A percentile compares a stretch with the other conserved stretches of the same genome.
Evolutionary conservation across 2,888 invertebrate species (phyloP).

Genomic region (Ochropleura plecta): DNA sequence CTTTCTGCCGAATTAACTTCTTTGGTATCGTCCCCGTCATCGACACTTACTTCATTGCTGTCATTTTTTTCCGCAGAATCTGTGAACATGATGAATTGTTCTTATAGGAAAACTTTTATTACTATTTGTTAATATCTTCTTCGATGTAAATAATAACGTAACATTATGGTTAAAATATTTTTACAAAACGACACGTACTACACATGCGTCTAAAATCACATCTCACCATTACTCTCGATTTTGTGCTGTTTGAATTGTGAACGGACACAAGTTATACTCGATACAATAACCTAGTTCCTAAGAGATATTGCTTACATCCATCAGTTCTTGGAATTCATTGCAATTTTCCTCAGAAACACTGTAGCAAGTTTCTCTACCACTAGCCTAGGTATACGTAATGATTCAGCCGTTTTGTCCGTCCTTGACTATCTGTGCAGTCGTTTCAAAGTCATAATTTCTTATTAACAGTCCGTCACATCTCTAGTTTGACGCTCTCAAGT

Average conservation of each 20-base stretch:
- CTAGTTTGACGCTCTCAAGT: conserved; percentile 63
- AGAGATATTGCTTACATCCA: conserved; percentile 34
- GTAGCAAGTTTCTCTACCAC: conserved; percentile 12
- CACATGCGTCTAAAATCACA: conserved; percentile 6
- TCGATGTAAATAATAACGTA: neutral
- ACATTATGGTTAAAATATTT: neutral
- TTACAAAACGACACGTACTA: neutral
- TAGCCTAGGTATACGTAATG: conserved; percentile 42
- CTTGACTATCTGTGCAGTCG: conserved; percentile 45
- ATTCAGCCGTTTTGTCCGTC: conserved; percentile 38
- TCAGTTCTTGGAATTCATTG: conserved; percentile 32
- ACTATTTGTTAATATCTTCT: neutral
- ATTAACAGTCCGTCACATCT: conserved; percentile 60
- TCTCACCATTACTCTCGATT: conserved; percentile 4
- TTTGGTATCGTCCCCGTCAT: conserved; percentile 81
- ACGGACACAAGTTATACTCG: conserved; percentile 1
- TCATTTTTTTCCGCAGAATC: conserved; percentile 88
- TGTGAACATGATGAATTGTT: conserved; percentile 68
- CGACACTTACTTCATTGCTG: conserved; percentile 88
- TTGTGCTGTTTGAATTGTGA: conserved; percentile 7
- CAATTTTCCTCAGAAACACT: conserved; percentile 40
- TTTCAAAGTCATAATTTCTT: conserved; percentile 62
- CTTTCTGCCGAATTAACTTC: conserved; percentile 85
- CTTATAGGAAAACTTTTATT: conserved; percentile 17
- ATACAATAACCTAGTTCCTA: conserved; percentile 26